Evolutionary conservation across 2,113 vertebrate genomes (phyloP).

Genomic region (Callipepla californica): DNA sequence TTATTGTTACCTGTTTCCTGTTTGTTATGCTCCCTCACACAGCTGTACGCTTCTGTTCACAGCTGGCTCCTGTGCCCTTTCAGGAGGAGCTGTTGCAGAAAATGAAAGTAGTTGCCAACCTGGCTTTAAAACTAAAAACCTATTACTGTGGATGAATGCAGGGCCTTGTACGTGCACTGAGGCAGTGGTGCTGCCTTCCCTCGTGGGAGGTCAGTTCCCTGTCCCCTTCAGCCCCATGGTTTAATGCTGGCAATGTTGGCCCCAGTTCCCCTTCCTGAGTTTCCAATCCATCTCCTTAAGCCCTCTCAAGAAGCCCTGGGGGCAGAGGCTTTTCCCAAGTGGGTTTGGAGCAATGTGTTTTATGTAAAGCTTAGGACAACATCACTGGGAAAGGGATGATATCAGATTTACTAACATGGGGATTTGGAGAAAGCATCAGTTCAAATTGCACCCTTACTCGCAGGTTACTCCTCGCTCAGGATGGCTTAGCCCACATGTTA

Average conservation of each 20-base stretch:
- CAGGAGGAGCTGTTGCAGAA: conserved; percentile 10
- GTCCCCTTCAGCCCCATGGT: not conserved
- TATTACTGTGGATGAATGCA: not conserved
- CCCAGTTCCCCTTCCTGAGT: not conserved
- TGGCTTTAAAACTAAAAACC: not conserved
- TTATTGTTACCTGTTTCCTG: conserved; percentile 72
- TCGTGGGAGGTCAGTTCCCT: not conserved
- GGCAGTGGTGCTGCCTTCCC: not conserved
- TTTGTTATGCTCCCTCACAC: conserved; percentile 26
- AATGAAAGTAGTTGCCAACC: conserved; percentile 37
- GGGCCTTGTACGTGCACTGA: not conserved
- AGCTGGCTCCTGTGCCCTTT: conserved; percentile 64
- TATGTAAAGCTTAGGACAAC: not conserved
- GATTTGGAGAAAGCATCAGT: conserved; percentile 20
- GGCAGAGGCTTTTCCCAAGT: not conserved
- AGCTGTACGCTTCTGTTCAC: conserved; percentile 63
- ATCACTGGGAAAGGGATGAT: not conserved
- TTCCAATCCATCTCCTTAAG: not conserved
- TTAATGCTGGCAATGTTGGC: not conserved
- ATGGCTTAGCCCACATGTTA: conserved; percentile 4
- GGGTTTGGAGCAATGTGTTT: accelerated
- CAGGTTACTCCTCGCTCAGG: conserved; percentile 23
- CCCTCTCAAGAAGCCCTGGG: not conserved
- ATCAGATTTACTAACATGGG: not conserved
- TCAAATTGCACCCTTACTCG: not conserved